Base-by-base conservation (phyloP, 2,888 invertebrate genomes). In the Marronus borbonicus region DNA sequence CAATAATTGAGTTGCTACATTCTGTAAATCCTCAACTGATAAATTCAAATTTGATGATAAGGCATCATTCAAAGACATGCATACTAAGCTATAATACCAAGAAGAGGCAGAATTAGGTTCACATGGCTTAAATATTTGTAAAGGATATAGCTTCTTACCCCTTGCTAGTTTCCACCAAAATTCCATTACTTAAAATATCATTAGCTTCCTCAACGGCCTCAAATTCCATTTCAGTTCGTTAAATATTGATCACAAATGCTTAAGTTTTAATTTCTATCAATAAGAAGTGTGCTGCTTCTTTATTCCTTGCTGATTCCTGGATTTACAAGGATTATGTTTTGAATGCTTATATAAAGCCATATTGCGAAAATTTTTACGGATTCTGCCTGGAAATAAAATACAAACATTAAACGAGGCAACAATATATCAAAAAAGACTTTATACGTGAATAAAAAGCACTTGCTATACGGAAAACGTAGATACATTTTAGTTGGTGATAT, bases 21-120 rank as follows among this genome's bases (percentile, higher is more conserved):
- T 87, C 78, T 88, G 88, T 44, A 90, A 84, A 82, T 89, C 89
- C 81, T 90, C 89, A 49, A 87, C 89, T 20, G 89, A 89, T 65
- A 90, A 83, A 83, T 89, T 89, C 78, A 89, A 84, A 81, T 89
- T 87, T 68, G 89, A 87, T 49, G 89, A 86, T 80, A 89, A 81
- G 10, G 89, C 89, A 84, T 90, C 90, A 78, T 87, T 89, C 78
- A 90, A 81, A 3, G 89, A 88, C 86, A 90, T 87, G 83, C 89
- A 89, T 58, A 89, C 86, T 77, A 90, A 83, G 64, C 90, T 90
- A 81, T 80, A 88, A 88, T 68, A 3, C 24, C 7, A 62, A 31
- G 31, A 28, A 62, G 31, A 3, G 31, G 44, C 12, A 44, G 5
- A 44, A 12, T 44, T 14, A 24, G 62, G 31, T 8, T 28, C 36